A percentile compares a stretch with the other conserved stretches of the same genome.
These are phyloP conservation scores for Neostethus bicornis DNA, from an alignment of 2,797 vertebrate species.

Conservation along the genomic window DNA sequence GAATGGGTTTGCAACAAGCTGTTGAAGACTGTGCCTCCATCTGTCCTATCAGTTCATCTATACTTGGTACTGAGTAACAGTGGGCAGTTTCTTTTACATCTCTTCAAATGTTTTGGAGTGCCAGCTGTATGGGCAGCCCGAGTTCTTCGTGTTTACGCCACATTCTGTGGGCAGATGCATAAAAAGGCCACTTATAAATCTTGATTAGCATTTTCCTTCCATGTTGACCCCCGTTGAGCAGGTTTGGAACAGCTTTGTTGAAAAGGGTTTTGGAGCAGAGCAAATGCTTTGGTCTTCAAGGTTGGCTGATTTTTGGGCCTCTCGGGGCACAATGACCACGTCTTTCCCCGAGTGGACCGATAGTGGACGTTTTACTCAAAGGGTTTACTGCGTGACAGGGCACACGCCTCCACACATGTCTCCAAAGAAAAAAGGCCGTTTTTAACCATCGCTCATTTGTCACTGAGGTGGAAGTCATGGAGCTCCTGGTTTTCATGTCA, in stretches of 20 bases:
- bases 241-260: conserved; percentile 53
- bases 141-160: too few relatives aligned
- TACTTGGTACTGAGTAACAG: too few relatives aligned
- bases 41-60: too few relatives aligned
- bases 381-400: conserved; percentile 54
- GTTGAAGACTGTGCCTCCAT: too few relatives aligned
- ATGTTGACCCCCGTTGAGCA: conserved; percentile 47
- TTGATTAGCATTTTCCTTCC: conserved; percentile 27
- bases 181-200: conserved; percentile 25
- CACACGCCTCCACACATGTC: conserved; percentile 63
- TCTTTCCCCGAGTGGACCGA: conserved; percentile 53
- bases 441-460: conserved; percentile 53
- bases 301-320: conserved; percentile 68
- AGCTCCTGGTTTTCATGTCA: conserved; percentile 53
- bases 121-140: too few relatives aligned
- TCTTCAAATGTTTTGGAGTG: too few relatives aligned
- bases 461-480: conserved; percentile 60
- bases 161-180: too few relatives aligned
- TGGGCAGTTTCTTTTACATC: too few relatives aligned
- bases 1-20: too few relatives aligned
- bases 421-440: conserved; percentile 55
- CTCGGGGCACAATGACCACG: conserved; percentile 63
- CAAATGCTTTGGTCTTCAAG: conserved; percentile 67
- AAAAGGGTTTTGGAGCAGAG: conserved; percentile 62
- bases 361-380: conserved; percentile 67